phyloP scores from a whole-genome alignment of 2,113 vertebrate genomes.

The Hippocampus mohnikei region DNA sequence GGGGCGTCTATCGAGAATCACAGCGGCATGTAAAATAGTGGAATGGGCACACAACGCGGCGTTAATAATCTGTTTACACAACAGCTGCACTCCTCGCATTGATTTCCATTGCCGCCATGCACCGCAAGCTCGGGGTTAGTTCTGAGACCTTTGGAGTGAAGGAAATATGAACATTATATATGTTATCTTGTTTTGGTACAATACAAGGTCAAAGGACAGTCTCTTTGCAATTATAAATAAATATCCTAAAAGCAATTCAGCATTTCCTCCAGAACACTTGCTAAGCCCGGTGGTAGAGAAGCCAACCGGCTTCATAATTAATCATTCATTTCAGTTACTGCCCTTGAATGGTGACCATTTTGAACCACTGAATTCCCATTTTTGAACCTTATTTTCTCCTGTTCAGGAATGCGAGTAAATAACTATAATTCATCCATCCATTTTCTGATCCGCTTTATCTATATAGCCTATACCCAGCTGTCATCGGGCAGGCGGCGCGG shows the following conservation, averaged over 20 bases:
- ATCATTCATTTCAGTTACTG: no score
- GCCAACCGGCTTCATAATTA: no score
- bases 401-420: no score
- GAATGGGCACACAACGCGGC: slow-evolving; percentile 52
- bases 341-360: no score
- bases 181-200: background rate
- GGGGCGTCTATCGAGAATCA: slow-evolving; percentile 60
- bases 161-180: background rate
- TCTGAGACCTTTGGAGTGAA: background rate
- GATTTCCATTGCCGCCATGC: slow-evolving; percentile 55
- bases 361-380: no score
- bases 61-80: slow-evolving; percentile 70
- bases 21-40: slow-evolving; percentile 63
- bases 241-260: background rate
- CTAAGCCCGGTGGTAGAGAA: no score
- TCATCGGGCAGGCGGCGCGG: no score
- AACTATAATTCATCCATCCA: no score
- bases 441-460: no score
- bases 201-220: background rate
- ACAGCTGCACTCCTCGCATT: slow-evolving; percentile 46
- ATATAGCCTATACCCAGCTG: no score
- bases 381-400: no score
- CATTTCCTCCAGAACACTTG: no score
- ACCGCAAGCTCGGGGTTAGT: slow-evolving; percentile 8
- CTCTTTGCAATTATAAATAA: background rate